Conservation (phyloP, 2,888 invertebrate species). For the Eilema griseolum region DNA sequence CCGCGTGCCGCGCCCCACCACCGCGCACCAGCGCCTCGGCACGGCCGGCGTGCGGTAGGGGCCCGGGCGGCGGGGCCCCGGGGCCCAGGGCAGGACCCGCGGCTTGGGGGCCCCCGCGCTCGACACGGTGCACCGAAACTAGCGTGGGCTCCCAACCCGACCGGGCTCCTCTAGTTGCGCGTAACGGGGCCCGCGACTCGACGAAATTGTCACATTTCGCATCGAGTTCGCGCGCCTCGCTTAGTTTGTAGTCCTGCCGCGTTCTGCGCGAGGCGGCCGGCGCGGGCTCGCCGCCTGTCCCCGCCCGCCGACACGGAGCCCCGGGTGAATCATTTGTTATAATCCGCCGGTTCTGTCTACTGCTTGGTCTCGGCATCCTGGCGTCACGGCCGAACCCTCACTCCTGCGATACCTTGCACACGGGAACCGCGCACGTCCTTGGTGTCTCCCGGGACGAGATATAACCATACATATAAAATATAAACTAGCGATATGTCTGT, state of each 20-base stretch:
- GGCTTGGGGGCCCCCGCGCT: slow-evolving; percentile 11
- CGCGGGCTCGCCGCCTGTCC: slow-evolving; percentile 32
- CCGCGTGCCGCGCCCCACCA: slow-evolving; percentile 55
- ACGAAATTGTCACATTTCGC: slow-evolving; percentile 38
- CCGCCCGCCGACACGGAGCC: slow-evolving; percentile 9
- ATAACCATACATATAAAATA: background rate
- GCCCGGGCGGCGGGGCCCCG: background rate
- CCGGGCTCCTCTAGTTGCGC: background rate
- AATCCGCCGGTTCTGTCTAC: slow-evolving; percentile 9
- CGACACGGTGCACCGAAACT: background rate
- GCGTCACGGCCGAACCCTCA: background rate
- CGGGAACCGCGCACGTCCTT: background rate
- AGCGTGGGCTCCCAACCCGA: slow-evolving; percentile 13
- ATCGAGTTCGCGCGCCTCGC: slow-evolving; percentile 30
- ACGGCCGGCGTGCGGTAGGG: slow-evolving; percentile 71
- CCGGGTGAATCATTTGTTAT: slow-evolving; percentile 7
- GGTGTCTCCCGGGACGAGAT: background rate
- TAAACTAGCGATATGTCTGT: slow-evolving; percentile 1
- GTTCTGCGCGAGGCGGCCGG: slow-evolving; percentile 44
- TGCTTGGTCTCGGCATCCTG: background rate
- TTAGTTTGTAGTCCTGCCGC: slow-evolving; percentile 21
- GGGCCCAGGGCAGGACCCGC: slow-evolving; percentile 4
- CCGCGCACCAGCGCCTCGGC: slow-evolving; percentile 64
- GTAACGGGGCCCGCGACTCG: slow-evolving; percentile 32
- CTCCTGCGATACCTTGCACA: background rate